Percentiles rank a stretch among this genome's conserved stretches.
phyloP scores from a whole-genome alignment of 2,113 vertebrate genomes.

The Setophaga kirtlandii region DNA sequence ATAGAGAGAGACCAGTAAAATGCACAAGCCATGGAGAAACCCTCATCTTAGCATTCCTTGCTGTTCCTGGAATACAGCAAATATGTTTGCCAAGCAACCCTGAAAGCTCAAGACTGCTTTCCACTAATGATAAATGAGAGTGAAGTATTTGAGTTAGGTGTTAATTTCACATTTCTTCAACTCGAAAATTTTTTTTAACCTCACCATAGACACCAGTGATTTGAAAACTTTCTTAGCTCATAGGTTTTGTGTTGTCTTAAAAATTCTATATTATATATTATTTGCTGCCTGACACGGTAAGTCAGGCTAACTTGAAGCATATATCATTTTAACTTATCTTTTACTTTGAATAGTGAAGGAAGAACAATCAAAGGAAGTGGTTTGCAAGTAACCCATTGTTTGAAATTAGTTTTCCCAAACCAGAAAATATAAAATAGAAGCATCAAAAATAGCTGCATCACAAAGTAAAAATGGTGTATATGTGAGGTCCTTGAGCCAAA shows the following conservation, averaged over 20 bases:
- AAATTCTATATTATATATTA: not conserved
- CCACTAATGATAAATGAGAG: not conserved
- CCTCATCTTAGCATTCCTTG: not conserved
- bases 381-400: conserved; percentile 28
- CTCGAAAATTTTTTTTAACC: not conserved
- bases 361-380: conserved; percentile 36
- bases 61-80: not conserved
- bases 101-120: not conserved
- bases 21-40: not conserved
- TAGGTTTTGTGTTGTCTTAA: not conserved
- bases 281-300: not conserved
- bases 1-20: not conserved
- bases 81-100: not conserved
- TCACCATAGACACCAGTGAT: not conserved
- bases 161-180: not conserved
- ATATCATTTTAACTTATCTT: not conserved
- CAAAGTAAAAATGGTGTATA: not conserved
- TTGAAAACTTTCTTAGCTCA: not conserved
- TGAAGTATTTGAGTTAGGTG: not conserved
- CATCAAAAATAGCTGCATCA: not conserved
- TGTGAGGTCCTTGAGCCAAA: not conserved
- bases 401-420: conserved; percentile 16
- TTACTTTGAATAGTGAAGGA: not conserved
- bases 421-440: conserved; percentile 14
- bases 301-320: not conserved